A percentile compares a stretch with the other conserved stretches of the same genome.
phyloP scores from a whole-genome alignment of 2,113 vertebrate genomes.

The Chionodraco myersi region DNA sequence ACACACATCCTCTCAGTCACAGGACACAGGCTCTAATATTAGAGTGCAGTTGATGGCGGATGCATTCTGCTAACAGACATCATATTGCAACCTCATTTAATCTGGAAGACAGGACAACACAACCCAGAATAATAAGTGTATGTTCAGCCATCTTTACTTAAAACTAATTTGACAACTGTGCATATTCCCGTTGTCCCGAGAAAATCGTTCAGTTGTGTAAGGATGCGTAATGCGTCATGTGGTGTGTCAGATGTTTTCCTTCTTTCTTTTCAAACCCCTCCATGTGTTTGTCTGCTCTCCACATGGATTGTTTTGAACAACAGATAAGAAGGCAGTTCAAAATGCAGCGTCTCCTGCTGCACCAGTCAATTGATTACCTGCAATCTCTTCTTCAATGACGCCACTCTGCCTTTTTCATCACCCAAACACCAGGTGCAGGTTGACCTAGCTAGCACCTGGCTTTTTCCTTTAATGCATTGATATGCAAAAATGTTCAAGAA shows the following conservation, averaged over 20 bases:
- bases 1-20: conserved; percentile 38
- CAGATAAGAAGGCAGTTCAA: not conserved
- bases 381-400: conserved; percentile 22
- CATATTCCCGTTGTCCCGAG: not conserved
- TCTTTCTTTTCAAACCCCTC: not conserved
- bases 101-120: not conserved
- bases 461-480: not conserved
- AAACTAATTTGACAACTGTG: not conserved
- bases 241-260: conserved; percentile 14
- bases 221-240: not conserved
- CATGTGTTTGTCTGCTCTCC: conserved; percentile 1
- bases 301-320: not conserved
- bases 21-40: conserved; percentile 56
- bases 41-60: conserved; percentile 28
- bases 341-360: conserved; percentile 22
- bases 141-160: not conserved
- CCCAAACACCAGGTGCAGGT: not conserved
- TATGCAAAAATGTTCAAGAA: not conserved
- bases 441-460: not conserved
- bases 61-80: not conserved
- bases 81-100: not conserved
- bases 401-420: conserved; percentile 5
- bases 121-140: not conserved
- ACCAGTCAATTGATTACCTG: conserved; percentile 42
- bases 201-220: not conserved